phyloP scores from a whole-genome alignment of 2,888 invertebrate genomes.

The Calliphora vomitoria region DNA sequence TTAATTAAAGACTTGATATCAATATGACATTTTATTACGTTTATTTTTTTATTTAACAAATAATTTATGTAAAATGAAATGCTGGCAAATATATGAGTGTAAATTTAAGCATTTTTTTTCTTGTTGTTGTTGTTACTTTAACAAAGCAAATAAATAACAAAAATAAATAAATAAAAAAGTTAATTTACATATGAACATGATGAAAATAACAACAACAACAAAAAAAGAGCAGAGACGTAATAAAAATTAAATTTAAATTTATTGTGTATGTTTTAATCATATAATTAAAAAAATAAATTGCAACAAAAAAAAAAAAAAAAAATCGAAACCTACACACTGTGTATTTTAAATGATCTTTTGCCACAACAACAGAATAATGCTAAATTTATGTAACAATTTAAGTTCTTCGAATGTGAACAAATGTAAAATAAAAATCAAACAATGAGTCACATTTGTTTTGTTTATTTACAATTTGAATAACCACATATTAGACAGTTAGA shows the following conservation, averaged over 20 bases:
- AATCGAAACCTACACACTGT: slow-evolving; percentile 53
- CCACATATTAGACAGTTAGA: slow-evolving; percentile 58
- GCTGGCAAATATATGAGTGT: slow-evolving; percentile 8
- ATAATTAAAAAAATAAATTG: slow-evolving; percentile 56
- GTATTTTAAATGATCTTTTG: slow-evolving; percentile 47
- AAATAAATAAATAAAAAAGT: not conserved
- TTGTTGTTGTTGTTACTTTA: not conserved
- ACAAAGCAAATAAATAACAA: not conserved
- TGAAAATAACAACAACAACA: slow-evolving; percentile 23
- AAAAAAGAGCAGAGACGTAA: slow-evolving; percentile 49
- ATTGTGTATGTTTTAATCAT: slow-evolving; percentile 56
- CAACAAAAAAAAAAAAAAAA: not conserved
- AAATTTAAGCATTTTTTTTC: not conserved
- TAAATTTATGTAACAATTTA: slow-evolving; percentile 42
- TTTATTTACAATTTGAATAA: slow-evolving; percentile 33
- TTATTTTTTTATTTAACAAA: not conserved
- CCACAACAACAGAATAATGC: slow-evolving; percentile 32
- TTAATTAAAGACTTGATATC: slow-evolving; percentile 4
- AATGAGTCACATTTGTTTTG: slow-evolving; percentile 58
- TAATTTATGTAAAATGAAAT: slow-evolving; percentile 56
- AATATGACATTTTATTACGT: slow-evolving; percentile 33
- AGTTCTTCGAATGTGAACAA: slow-evolving; percentile 1
- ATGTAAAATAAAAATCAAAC: slow-evolving; percentile 17
- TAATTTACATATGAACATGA: slow-evolving; percentile 26
- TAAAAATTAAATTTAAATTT: slow-evolving; percentile 64